Conservation (phyloP, 2,888 invertebrate genomes). For the Papilio elwesi region DNA sequence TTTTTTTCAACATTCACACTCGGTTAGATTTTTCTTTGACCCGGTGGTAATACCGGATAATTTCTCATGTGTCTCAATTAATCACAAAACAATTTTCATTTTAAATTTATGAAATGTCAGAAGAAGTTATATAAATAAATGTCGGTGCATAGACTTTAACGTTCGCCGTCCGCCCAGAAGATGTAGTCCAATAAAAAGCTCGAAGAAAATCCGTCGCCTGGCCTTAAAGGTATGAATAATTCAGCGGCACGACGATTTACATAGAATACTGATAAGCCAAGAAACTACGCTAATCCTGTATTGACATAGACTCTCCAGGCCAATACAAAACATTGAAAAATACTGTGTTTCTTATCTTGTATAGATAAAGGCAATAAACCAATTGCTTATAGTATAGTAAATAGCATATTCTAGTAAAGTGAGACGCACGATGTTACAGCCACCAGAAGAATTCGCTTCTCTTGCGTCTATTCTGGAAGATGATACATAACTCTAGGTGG, state of each 20-base stretch:
- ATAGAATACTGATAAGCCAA: slow-evolving; percentile 37
- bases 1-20: too few species aligned
- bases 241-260: slow-evolving; percentile 25
- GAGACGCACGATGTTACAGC: too few species aligned
- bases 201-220: slow-evolving; percentile 28
- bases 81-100: neutral
- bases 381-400: too few species aligned
- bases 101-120: neutral
- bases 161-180: neutral
- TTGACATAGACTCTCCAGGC: slow-evolving; percentile 6
- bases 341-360: neutral
- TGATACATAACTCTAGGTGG: too few species aligned
- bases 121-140: neutral
- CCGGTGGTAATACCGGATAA: too few species aligned
- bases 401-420: too few species aligned
- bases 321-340: neutral
- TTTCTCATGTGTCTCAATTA: too few species aligned
- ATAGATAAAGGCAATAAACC: neutral
- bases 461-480: too few species aligned
- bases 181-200: slow-evolving; percentile 35
- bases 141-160: neutral
- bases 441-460: too few species aligned
- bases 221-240: slow-evolving; percentile 37
- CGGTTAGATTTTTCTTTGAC: too few species aligned
- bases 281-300: slow-evolving; percentile 20